phyloP scores from a whole-genome alignment of 1,140 invertebrate genomes.

The Gonioctena quinquepunctata region DNA sequence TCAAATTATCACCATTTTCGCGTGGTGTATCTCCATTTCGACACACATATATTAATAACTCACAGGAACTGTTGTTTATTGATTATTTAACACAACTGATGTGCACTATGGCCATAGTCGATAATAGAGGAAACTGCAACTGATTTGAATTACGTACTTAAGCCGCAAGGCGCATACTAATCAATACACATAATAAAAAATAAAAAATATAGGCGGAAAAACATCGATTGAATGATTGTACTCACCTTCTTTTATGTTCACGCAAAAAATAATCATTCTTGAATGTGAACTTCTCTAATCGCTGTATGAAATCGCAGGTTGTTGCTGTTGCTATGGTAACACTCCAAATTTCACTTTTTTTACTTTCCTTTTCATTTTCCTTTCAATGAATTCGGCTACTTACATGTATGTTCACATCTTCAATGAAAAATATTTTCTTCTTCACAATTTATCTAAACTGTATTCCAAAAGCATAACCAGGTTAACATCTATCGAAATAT shows the following conservation, averaged over 20 bases:
- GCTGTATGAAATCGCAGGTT: not conserved
- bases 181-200: conserved; percentile 8
- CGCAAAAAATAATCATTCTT: not conserved
- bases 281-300: not conserved
- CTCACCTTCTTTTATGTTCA: not conserved
- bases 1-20: conserved; percentile 10
- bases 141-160: conserved; percentile 10
- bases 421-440: not conserved
- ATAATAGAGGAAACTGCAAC: conserved; percentile 37
- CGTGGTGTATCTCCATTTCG: conserved; percentile 27
- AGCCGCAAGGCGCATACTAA: conserved; percentile 16
- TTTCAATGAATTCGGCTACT: not conserved
- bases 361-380: not conserved
- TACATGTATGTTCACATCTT: not conserved
- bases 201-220: not conserved
- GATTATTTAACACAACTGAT: conserved; percentile 42
- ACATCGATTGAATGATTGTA: not conserved
- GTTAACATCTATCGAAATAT: too few species aligned
- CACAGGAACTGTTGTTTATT: conserved; percentile 38
- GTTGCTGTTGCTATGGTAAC: conserved; percentile 6
- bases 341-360: not conserved
- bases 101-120: conserved; percentile 25
- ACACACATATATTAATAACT: conserved; percentile 34
- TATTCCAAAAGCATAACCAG: too few species aligned
- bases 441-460: too few species aligned